Evolutionary conservation across 1,140 invertebrate genomes (phyloP), one percentile per base, ranked within the genome.

Genomic region (Aphelinus atriplicis): DNA sequence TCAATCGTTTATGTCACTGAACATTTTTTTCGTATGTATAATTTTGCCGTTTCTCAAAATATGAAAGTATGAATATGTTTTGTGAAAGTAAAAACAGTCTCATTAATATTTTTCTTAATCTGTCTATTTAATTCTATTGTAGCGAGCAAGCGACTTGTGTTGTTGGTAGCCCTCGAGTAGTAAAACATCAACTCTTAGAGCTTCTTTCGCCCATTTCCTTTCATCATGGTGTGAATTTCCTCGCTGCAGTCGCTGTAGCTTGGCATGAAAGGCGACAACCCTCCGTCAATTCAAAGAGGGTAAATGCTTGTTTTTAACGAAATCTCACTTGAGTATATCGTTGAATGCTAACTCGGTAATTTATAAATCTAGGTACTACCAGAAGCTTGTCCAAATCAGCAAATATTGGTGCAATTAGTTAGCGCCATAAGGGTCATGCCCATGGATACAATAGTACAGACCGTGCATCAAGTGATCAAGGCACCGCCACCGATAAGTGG

Each of bases 121-220:
- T 26, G 26, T 26, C 26, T 26, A 26, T 65, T 63, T 65, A 66
- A 56, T 53, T 71, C 79, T 6, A 68, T 80, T 70, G 56, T 73
- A 87, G 86, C 53, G 86, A 88, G 79, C 86, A 87, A 77, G 83
- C 84, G 7, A 87, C 83, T 62, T 87, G 89, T 71, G 88, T 92
- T 1, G 88, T 91, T 47, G 91, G 91, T 56, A 91, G 89, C 86
- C 88, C 90, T 3, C 88, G 93, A 86, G 88, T 92, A 75, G 91
- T 95, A 0, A 92, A 93, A 71, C 92, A 94, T 79, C 93, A 95
- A 77, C 89, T 98, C 47, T 84, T 97, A 67, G 94, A 96, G 82
- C 93, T 97, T 71, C 84, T 98, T 0, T 96, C 94, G 81, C 96
- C 96, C 1, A 93, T 98, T 62, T 95, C 95, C 10, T 90, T 95